Evolutionary conservation across 2,797 vertebrate species (phyloP).

Genomic region (Anguilla marmorata): DNA sequence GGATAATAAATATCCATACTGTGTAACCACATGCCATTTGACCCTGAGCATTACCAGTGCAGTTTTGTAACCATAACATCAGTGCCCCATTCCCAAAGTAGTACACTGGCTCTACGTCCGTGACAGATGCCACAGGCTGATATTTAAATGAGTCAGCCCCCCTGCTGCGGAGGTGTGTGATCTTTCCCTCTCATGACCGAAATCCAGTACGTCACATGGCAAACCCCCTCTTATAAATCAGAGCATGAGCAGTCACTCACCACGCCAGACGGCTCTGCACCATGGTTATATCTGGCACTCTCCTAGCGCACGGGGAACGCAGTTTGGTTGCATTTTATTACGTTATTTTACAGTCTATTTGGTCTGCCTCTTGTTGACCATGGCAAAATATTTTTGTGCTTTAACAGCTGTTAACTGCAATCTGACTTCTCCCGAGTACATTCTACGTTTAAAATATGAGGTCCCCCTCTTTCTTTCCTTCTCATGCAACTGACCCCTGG

Average conservation of each 20-base stretch:
- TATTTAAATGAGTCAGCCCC: neutral
- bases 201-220: constrained; percentile 47
- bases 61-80: neutral
- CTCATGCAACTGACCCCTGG: constrained; percentile 22
- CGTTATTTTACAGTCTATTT: constrained; percentile 50
- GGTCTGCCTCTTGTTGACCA: constrained; percentile 47
- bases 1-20: neutral
- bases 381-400: constrained; percentile 46
- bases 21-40: neutral
- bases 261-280: constrained; percentile 45
- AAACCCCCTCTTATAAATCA: constrained; percentile 51
- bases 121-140: neutral
- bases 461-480: neutral
- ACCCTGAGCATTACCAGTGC: neutral
- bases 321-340: constrained; percentile 32
- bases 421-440: constrained; percentile 44
- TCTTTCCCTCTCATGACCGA: constrained; percentile 39
- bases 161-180: neutral
- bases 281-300: constrained; percentile 40
- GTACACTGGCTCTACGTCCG: neutral
- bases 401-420: constrained; percentile 54
- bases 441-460: constrained; percentile 37
- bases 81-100: neutral
- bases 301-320: constrained; percentile 11
- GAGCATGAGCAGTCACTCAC: constrained; percentile 11